A percentile compares a stretch with the other conserved stretches of the same genome.
These are phyloP conservation scores for Elephantulus edwardii DNA, from an alignment of 2,113 vertebrate species.

Conservation along the genomic window DNA sequence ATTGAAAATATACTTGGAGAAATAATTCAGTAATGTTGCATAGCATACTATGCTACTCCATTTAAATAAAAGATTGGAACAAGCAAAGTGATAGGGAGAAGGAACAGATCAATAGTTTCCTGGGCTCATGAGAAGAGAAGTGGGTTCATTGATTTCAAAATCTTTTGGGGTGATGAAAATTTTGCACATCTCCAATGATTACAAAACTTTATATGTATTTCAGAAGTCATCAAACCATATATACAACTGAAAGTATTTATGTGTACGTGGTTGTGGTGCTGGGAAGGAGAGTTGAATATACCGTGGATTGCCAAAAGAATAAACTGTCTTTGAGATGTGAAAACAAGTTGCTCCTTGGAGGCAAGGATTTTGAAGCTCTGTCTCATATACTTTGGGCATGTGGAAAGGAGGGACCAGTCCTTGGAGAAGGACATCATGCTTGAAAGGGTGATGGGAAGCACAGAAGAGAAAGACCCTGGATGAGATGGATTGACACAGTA, in stretches of 20 bases:
- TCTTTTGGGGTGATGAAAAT: not conserved
- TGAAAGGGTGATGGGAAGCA: no score
- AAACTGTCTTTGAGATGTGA: no score
- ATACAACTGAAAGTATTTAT: not conserved
- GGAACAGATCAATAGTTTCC: not conserved
- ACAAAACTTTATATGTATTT: not conserved
- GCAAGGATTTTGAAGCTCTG: no score
- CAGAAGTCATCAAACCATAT: not conserved
- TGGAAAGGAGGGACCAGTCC: no score
- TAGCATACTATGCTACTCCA: not conserved
- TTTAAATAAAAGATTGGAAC: not conserved
- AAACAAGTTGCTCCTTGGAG: no score
- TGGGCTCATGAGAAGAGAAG: not conserved
- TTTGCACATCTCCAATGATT: not conserved
- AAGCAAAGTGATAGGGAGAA: not conserved
- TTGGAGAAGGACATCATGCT: no score
- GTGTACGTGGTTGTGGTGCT: no score
- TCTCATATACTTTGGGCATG: no score
- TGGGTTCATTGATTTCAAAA: not conserved
- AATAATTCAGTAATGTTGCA: not conserved
- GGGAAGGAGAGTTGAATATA: no score
- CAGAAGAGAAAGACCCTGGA: no score
- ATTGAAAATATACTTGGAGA: not conserved
- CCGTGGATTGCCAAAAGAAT: no score
- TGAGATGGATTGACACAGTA: no score